phyloP scores from a whole-genome alignment of 2,888 invertebrate species.

The Endomychus coccineus region DNA sequence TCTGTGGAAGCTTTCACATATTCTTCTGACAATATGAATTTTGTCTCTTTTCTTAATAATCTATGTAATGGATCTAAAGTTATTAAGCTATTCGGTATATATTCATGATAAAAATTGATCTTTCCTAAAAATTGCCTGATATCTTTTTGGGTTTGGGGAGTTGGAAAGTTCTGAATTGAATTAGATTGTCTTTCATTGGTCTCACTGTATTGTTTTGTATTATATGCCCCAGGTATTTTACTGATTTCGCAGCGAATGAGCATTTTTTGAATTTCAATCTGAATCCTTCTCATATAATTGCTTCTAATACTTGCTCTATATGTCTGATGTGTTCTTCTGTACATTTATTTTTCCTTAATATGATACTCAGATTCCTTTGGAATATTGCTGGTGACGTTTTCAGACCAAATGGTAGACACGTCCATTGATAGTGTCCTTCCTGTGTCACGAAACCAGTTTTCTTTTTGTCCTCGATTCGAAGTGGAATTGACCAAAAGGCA shows the following conservation, averaged over 20 bases:
- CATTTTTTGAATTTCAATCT: slow-evolving; percentile 16
- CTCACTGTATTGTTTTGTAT: slow-evolving; percentile 12
- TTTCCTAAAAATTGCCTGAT: slow-evolving; percentile 17
- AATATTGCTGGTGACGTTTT: slow-evolving; percentile 23
- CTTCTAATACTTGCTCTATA: slow-evolving; percentile 8
- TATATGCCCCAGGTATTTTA: slow-evolving; percentile 16
- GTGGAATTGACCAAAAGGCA: slow-evolving; percentile 37
- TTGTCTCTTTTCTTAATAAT: slow-evolving; percentile 3
- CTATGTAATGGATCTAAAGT: slow-evolving; percentile 14
- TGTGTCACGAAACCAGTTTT: slow-evolving; percentile 29
- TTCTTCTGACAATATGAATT: slow-evolving; percentile 2
- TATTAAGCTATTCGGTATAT: slow-evolving; percentile 13
- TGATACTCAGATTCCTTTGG: slow-evolving; percentile 19
- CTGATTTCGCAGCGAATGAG: slow-evolving; percentile 10
- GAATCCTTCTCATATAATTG: slow-evolving; percentile 15
- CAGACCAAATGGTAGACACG: slow-evolving; percentile 21
- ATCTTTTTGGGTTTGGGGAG: slow-evolving; percentile 16
- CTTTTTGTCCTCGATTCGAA: slow-evolving; percentile 29
- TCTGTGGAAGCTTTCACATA: slow-evolving; percentile 2
- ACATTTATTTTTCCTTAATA: slow-evolving; percentile 17
- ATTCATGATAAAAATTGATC: slow-evolving; percentile 16
- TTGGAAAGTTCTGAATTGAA: slow-evolving; percentile 16
- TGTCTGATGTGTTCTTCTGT: slow-evolving; percentile 21
- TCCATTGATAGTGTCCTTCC: slow-evolving; percentile 23
- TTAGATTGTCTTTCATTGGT: slow-evolving; percentile 15